Evolutionary conservation across 2,113 vertebrate genomes (phyloP).

Genomic region (Muscicapa adusta): DNA sequence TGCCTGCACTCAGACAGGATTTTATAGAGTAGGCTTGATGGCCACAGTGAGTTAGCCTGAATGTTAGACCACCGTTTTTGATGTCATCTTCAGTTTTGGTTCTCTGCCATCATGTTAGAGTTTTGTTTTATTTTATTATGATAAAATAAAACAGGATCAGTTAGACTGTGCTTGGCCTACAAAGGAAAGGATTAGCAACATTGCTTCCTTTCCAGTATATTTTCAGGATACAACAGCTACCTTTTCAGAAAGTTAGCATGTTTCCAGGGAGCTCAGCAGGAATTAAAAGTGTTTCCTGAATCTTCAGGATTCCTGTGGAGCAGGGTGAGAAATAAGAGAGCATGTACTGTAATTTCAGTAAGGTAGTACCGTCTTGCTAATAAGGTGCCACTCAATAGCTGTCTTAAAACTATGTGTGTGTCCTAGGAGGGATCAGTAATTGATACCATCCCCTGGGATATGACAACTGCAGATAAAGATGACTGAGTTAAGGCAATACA

Average conservation of each 20-base stretch:
- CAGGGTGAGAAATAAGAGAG: background rate
- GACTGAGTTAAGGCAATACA: slow-evolving; percentile 33
- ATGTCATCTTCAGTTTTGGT: background rate
- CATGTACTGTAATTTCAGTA: background rate
- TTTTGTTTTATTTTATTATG: background rate
- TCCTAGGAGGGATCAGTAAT: slow-evolving; percentile 29
- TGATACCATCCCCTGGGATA: slow-evolving; percentile 32
- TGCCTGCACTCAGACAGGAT: background rate
- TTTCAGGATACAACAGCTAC: background rate
- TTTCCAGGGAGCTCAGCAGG: background rate
- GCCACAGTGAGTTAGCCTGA: background rate
- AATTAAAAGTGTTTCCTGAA: background rate
- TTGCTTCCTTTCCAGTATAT: background rate
- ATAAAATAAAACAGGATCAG: background rate
- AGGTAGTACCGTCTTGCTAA: background rate
- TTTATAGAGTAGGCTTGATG: background rate
- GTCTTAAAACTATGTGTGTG: slow-evolving; percentile 38
- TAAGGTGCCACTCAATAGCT: background rate
- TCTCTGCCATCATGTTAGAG: background rate
- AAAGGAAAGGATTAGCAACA: background rate
- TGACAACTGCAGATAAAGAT: slow-evolving; percentile 56
- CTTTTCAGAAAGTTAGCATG: background rate
- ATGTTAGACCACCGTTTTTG: background rate
- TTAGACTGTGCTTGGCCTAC: background rate
- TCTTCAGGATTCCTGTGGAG: background rate